Evolutionary conservation across 2,888 invertebrate species (phyloP), one percentile per base, ranked within the genome.

Genomic region (Cerastis leucographa): DNA sequence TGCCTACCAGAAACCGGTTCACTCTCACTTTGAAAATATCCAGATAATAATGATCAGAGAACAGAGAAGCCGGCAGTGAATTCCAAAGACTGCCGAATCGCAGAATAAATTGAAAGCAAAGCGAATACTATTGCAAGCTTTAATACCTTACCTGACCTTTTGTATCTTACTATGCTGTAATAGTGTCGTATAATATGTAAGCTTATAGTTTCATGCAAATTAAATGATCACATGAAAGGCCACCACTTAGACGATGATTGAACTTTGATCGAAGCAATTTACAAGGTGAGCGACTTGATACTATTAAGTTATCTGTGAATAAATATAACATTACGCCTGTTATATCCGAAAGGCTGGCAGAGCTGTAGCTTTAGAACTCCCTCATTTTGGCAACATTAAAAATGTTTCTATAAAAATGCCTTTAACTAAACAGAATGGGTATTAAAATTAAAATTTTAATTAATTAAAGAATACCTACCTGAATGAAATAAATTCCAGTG

Each of bases 261-360:
- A 74, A 81, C 56, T 78, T n/a, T 74, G 35, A 78, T 80, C 56
- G 51, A 81, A 51, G 40, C 35, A 66, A 80, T 80, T 74, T 61
- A 65, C 49, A 44, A 44, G 54, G 49, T 79, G 25, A 29, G 65
- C 4, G 22, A 46, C n/a, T n/a, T 40, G 11, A n/a, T 61, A 49
- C 62, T 25, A 42, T 17, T 42, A 22, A 49, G 42, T 56, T 56
- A 56, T 40, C 35, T 44, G 3, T 9, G 25, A 56, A 44, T 65
- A 35, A 65, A n/a, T 8, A 11, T 9, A 9, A 12, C 61, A 61
- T 19, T 6, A 9, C 35, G 35, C 11, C 11, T 29, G 17, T 19
- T 59, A 61, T 61, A 19, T 29, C 17, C 29, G 9, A 19, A 35
- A 19, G 29, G 29, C 19, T 9, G 5, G 9, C 19, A 5, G 2